Evolutionary conservation across 2,797 vertebrate species (phyloP), one percentile per base, ranked within the genome.

Genomic region (Acanthopagrus latus): DNA sequence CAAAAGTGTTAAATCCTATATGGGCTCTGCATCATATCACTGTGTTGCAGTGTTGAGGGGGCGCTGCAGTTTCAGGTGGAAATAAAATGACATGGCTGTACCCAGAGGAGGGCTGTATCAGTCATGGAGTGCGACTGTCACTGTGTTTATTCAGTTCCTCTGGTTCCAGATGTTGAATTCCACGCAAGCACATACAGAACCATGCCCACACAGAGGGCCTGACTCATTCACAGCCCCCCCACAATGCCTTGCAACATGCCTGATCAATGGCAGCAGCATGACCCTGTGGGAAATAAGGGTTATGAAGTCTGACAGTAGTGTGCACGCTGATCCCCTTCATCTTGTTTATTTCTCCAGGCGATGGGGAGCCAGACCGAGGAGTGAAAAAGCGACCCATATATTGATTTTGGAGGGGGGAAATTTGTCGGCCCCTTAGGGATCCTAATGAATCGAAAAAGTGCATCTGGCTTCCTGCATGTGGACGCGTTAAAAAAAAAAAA

Each of bases 391-490:
- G 58, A 88, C 89, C 86, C 63, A 59, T 69, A 65, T 89, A 93
- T 93, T 83, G 92, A 94, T 93, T 94, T 86, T 82, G 79, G 81
- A 66, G 58, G 55, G 51, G 64, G 54, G 48, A 13, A 48, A 86
- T 90, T 87, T 83, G 79, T 74, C 73, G 71, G 74, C 38, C 79
- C 83, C 88, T 76, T n/a, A 16, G 82, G 84, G 76, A 46, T 79
- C 82, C 86, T 92, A 93, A 93, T 94, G 91, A 94, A 89, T 91
- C 56, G 51, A 87, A 91, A 87, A 88, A 87, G 87, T 79, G 78
- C 86, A 87, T 89, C 81, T 86, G 74, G 80, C 79, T 87, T 88
- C 83, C 80, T 72, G 70, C 74, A 82, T 82, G 85, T 86, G 33
- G 64, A 78, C 55, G 79, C 71, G 57, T 29, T 65, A 1, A 72